Conservation (phyloP, 2,113 vertebrate genomes). For the Ploceus nigricollis region DNA sequence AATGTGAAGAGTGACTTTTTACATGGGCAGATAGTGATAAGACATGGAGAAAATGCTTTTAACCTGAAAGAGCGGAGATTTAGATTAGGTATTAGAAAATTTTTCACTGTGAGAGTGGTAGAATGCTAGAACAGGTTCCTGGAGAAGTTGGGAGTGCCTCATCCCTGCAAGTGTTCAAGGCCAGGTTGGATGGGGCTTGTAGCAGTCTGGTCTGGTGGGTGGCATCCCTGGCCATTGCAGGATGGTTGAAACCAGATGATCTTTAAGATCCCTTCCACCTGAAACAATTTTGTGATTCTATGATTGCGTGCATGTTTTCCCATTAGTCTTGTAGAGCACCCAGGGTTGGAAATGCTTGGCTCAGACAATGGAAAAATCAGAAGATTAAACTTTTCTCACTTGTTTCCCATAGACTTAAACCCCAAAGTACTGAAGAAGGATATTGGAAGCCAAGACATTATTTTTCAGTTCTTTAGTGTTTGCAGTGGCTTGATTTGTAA, state of each 20-base stretch:
- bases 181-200: not conserved
- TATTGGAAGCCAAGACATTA: not conserved
- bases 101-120: not conserved
- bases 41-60: not conserved
- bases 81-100: not conserved
- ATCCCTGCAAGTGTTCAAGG: not conserved
- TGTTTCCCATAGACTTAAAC: not conserved
- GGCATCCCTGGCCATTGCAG: not conserved
- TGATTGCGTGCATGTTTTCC: not conserved
- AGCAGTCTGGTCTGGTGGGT: not conserved
- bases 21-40: not conserved
- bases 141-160: not conserved
- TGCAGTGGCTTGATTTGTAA: not conserved
- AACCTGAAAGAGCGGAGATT: not conserved
- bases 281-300: not conserved
- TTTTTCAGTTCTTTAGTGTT: not conserved
- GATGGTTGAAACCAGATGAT: not conserved
- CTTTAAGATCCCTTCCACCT: not conserved
- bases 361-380: not conserved
- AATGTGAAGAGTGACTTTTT: not conserved
- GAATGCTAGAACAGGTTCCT: not conserved
- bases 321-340: not conserved
- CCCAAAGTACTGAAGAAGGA: not conserved
- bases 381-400: not conserved
- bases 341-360: not conserved